Percentiles rank a stretch among this genome's conserved stretches.
phyloP scores from a whole-genome alignment of 1,140 invertebrate genomes.

The Ceratosolen fusciceps region DNA sequence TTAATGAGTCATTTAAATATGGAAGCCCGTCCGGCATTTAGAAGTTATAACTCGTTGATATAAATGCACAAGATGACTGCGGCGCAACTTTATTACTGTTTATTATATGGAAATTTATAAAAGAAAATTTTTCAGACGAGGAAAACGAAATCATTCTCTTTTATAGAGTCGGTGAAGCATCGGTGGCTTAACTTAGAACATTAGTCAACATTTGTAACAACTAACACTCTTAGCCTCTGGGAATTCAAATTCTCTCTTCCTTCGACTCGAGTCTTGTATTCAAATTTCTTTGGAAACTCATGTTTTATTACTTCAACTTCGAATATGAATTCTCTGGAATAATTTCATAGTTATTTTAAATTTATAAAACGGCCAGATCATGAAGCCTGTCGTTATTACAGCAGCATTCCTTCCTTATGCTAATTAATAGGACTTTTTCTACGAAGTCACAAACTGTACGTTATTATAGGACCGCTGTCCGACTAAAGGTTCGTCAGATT shows the following conservation, averaged over 20 bases:
- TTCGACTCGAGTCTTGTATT: slow-evolving; percentile 22
- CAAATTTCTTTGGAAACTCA: slow-evolving; percentile 31
- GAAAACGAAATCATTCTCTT: slow-evolving; percentile 20
- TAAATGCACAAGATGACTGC: slow-evolving; percentile 3
- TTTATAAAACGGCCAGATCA: neutral
- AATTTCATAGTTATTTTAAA: neutral
- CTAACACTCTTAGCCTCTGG: slow-evolving; percentile 6
- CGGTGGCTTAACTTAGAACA: slow-evolving; percentile 10
- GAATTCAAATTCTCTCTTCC: slow-evolving; percentile 28
- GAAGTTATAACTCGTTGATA: slow-evolving; percentile 11
- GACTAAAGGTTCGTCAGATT: too few species aligned
- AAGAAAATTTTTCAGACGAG: slow-evolving; percentile 9
- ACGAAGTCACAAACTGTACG: too few species aligned
- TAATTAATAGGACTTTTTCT: too few species aligned
- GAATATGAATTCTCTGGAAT: slow-evolving; percentile 17
- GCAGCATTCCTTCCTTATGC: neutral
- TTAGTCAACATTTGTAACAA: slow-evolving; percentile 28
- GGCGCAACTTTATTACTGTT: slow-evolving; percentile 6
- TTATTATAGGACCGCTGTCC: too few species aligned
- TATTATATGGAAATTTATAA: slow-evolving; percentile 28
- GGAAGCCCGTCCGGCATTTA: neutral
- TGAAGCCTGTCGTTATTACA: neutral
- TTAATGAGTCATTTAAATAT: slow-evolving; percentile 17
- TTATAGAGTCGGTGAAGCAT: neutral
- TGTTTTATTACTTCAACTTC: slow-evolving; percentile 1